These are phyloP conservation scores for Sesia bembeciformis DNA, from an alignment of 2,888 invertebrate genomes.

Conservation along the genomic window DNA sequence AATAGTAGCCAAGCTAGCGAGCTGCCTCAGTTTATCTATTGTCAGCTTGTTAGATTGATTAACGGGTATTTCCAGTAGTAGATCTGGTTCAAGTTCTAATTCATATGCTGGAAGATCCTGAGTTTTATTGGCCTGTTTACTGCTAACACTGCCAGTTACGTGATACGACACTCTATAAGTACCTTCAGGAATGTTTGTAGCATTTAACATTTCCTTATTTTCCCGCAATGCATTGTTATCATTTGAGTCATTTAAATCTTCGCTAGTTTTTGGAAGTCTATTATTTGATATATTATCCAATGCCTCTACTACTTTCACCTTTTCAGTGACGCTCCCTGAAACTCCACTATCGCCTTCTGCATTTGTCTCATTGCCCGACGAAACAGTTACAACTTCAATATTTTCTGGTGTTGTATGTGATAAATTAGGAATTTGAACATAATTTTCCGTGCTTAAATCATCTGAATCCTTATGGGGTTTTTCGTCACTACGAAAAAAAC, in stretches of 20 bases:
- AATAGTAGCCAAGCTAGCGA: constrained; percentile 73
- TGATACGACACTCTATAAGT: constrained; percentile 66
- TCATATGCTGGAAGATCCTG: constrained; percentile 58
- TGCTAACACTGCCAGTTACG: constrained; percentile 65
- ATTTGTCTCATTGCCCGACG: constrained; percentile 19
- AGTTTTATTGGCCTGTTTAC: constrained; percentile 63
- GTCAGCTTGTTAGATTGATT: constrained; percentile 54
- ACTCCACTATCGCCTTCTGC: constrained; percentile 17
- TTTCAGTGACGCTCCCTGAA: constrained; percentile 27
- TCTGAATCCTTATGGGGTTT: constrained; percentile 21
- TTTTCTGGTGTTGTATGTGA: constrained; percentile 21
- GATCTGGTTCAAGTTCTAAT: constrained; percentile 56
- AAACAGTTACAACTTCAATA: constrained; percentile 26
- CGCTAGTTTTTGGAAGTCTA: constrained; percentile 54
- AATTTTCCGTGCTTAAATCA: constrained; percentile 39
- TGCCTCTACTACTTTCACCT: constrained; percentile 20
- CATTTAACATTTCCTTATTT: constrained; percentile 6
- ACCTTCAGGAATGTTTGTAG: constrained; percentile 46
- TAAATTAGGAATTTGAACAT: constrained; percentile 22
- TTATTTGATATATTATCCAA: constrained; percentile 25
- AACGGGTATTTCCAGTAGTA: constrained; percentile 57
- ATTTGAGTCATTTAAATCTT: constrained; percentile 29
- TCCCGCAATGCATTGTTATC: constrained; percentile 11
- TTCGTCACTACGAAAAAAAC: constrained; percentile 43
- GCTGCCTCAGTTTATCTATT: constrained; percentile 65